These are phyloP conservation scores for Cherax destructor DNA, from an alignment of 1,140 invertebrate species.

Conservation along the genomic window DNA sequence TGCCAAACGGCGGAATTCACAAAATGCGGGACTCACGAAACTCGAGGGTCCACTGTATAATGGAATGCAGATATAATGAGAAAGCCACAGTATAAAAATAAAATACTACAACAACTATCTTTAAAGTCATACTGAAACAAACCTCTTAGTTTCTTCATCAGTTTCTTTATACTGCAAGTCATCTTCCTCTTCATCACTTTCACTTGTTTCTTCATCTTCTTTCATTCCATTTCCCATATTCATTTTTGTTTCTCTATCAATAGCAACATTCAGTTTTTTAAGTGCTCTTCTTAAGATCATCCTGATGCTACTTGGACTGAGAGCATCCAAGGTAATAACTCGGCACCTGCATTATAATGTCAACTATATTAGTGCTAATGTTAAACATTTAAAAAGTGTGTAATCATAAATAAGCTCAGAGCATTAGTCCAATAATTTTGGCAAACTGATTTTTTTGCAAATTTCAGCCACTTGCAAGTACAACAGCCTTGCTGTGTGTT, in stretches of 20 bases:
- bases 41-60: no score
- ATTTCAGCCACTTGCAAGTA: no score
- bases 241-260: neutral
- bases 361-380: neutral
- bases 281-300: slow-evolving; percentile 82
- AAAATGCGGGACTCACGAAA: no score
- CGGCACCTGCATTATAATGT: slow-evolving; percentile 76
- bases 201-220: neutral
- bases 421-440: no score
- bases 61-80: no score
- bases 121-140: neutral
- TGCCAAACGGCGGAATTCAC: no score
- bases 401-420: no score
- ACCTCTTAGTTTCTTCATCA: neutral
- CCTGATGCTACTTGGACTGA: slow-evolving; percentile 79
- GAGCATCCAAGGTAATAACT: slow-evolving; percentile 86
- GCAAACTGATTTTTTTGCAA: no score
- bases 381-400: no score
- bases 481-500: no score
- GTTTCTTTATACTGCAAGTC: neutral
- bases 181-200: neutral
- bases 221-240: neutral
- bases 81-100: no score
- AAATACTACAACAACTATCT: no score
- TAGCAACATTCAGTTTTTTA: slow-evolving; percentile 53